Percentiles rank a stretch among this genome's conserved stretches.
Evolutionary conservation across 2,113 vertebrate species (phyloP).

Genomic region (Ptyas mucosa): DNA sequence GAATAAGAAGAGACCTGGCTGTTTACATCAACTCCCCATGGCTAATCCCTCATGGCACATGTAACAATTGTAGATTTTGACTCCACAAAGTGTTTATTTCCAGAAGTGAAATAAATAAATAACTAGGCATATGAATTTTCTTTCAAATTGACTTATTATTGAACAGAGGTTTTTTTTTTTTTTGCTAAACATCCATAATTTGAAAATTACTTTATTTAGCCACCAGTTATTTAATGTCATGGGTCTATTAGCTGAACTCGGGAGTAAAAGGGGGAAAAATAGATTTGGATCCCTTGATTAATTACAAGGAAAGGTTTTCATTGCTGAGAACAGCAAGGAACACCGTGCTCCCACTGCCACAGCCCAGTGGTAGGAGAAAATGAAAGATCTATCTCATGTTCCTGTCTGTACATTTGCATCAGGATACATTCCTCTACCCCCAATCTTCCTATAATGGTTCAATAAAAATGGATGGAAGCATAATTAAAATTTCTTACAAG

Average conservation of each 20-base stretch:
- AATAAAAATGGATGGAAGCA: slow-evolving; percentile 50
- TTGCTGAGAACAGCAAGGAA: slow-evolving; percentile 49
- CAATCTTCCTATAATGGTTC: slow-evolving; percentile 38
- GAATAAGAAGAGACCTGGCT: slow-evolving; percentile 63
- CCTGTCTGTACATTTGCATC: slow-evolving; percentile 30
- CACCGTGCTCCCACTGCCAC: neutral
- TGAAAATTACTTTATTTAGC: slow-evolving; percentile 64
- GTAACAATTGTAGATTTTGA: slow-evolving; percentile 56
- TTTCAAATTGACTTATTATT: slow-evolving; percentile 32
- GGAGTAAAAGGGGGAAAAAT: slow-evolving; percentile 34
- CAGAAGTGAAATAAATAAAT: slow-evolving; percentile 64
- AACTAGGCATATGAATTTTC: slow-evolving; percentile 41
- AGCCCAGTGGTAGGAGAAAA: slow-evolving; percentile 10
- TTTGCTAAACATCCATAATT: slow-evolving; percentile 56
- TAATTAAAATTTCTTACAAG: slow-evolving; percentile 63
- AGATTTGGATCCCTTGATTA: slow-evolving; percentile 59
- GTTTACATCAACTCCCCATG: slow-evolving; percentile 58
- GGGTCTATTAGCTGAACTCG: slow-evolving; percentile 39
- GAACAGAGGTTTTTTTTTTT: slow-evolving; percentile 52
- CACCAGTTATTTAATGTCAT: slow-evolving; percentile 42
- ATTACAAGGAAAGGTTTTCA: slow-evolving; percentile 53
- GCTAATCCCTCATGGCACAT: slow-evolving; percentile 65
- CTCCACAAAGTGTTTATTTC: slow-evolving; percentile 52
- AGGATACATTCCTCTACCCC: slow-evolving; percentile 21
- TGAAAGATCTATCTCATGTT: slow-evolving; percentile 42